Percentiles rank a stretch among this genome's conserved stretches.
Evolutionary conservation across 92 coral and sea anemone species (phyloP).

Genomic region (Anthopleura xanthogrammica): DNA sequence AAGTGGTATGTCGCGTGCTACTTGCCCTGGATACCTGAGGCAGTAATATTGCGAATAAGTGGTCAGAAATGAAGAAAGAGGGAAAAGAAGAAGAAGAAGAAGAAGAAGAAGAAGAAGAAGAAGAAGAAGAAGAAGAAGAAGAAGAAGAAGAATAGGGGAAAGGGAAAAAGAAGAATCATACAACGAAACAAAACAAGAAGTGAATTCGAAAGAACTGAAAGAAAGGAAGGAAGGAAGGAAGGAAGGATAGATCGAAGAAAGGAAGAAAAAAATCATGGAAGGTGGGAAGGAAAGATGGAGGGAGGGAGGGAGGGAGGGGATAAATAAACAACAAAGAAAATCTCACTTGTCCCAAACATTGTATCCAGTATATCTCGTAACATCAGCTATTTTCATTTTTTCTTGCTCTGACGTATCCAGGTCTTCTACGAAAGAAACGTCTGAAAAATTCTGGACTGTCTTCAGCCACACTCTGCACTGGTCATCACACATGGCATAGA

Average conservation of each 20-base stretch:
- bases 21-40: conserved; percentile 21
- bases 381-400: conserved; percentile 19
- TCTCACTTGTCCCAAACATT: conserved; percentile 24
- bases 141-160: not conserved
- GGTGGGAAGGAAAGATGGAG: not conserved
- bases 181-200: not conserved
- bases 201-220: not conserved
- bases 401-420: conserved; percentile 8
- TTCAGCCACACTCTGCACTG: conserved; percentile 28
- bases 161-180: not conserved
- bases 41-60: not conserved
- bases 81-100: not conserved
- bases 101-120: not conserved
- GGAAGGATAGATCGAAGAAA: not conserved
- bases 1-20: not conserved
- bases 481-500: conserved; percentile 28
- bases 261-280: not conserved
- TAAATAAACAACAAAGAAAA: not conserved
- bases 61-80: not conserved
- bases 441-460: conserved; percentile 1
- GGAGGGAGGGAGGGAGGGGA: not conserved
- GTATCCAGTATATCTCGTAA: conserved; percentile 11
- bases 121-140: not conserved
- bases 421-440: conserved; percentile 18
- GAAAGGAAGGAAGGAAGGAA: not conserved